Evolutionary conservation across 2,888 invertebrate species (phyloP).

Genomic region (Stenodera caucasica): DNA sequence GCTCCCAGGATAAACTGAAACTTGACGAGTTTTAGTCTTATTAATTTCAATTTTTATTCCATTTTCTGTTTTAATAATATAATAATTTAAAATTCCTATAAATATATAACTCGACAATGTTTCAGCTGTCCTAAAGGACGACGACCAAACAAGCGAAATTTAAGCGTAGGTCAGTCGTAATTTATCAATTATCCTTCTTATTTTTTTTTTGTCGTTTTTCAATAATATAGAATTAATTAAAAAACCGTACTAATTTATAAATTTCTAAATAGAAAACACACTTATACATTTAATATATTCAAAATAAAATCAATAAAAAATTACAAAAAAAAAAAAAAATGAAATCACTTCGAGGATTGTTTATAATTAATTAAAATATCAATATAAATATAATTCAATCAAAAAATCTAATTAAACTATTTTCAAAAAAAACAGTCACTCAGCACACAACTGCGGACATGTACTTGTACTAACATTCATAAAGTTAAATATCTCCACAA

Average conservation of each 20-base stretch:
- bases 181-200: slow-evolving; percentile 12
- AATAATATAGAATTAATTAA: slow-evolving; percentile 32
- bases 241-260: slow-evolving; percentile 53
- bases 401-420: slow-evolving; percentile 56
- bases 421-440: slow-evolving; percentile 55
- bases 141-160: slow-evolving; percentile 46
- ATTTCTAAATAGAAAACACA: slow-evolving; percentile 57
- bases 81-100: slow-evolving; percentile 21
- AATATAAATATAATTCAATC: slow-evolving; percentile 56
- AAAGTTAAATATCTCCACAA: slow-evolving; percentile 57
- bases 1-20: slow-evolving; percentile 45
- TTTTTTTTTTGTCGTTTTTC: not conserved
- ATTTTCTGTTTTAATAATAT: slow-evolving; percentile 13
- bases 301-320: slow-evolving; percentile 56
- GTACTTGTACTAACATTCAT: slow-evolving; percentile 58
- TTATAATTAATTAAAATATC: slow-evolving; percentile 55
- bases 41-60: slow-evolving; percentile 31
- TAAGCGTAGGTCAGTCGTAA: slow-evolving; percentile 50
- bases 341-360: slow-evolving; percentile 52
- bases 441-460: slow-evolving; percentile 54
- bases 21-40: slow-evolving; percentile 49
- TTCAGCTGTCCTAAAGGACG: slow-evolving; percentile 39
- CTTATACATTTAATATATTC: slow-evolving; percentile 55
- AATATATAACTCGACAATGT: slow-evolving; percentile 38
- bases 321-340: slow-evolving; percentile 44